These are phyloP conservation scores for Cryptus viduatorius DNA, from an alignment of 2,888 invertebrate species.

Conservation along the genomic window DNA sequence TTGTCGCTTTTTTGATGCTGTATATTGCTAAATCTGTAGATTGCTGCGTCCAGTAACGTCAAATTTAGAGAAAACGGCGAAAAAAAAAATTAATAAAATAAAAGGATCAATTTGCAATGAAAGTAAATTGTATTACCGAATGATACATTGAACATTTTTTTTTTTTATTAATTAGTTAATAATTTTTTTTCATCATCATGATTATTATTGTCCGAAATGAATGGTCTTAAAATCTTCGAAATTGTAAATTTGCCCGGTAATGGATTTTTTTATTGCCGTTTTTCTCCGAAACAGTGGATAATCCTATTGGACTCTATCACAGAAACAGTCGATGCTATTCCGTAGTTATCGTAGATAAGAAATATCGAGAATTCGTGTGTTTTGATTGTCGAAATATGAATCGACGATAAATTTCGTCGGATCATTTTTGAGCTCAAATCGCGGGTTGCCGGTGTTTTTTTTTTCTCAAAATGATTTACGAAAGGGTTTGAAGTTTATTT, in stretches of 20 bases:
- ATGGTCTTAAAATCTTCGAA: neutral
- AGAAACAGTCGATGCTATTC: neutral
- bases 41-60: slow-evolving; percentile 2
- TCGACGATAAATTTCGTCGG: neutral
- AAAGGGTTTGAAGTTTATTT: neutral
- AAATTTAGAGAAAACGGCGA: slow-evolving; percentile 27
- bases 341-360: slow-evolving; percentile 16
- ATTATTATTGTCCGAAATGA: too few relatives aligned
- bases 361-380: slow-evolving; percentile 39
- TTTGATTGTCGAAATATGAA: neutral
- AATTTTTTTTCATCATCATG: too few relatives aligned
- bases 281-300: slow-evolving; percentile 3
- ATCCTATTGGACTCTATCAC: neutral
- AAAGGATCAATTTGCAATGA: neutral
- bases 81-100: slow-evolving; percentile 3
- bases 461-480: neutral
- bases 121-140: neutral
- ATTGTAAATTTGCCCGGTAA: neutral
- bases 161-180: too few relatives aligned
- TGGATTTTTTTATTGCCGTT: slow-evolving; percentile 7
- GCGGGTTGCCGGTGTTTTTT: slow-evolving; percentile 31
- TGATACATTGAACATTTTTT: too few relatives aligned
- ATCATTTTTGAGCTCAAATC: neutral
- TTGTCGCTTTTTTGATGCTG: slow-evolving; percentile 56
- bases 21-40: slow-evolving; percentile 47